Evolutionary conservation across 2,888 invertebrate genomes (phyloP).

Genomic region (Drosophila imparisetae): DNA sequence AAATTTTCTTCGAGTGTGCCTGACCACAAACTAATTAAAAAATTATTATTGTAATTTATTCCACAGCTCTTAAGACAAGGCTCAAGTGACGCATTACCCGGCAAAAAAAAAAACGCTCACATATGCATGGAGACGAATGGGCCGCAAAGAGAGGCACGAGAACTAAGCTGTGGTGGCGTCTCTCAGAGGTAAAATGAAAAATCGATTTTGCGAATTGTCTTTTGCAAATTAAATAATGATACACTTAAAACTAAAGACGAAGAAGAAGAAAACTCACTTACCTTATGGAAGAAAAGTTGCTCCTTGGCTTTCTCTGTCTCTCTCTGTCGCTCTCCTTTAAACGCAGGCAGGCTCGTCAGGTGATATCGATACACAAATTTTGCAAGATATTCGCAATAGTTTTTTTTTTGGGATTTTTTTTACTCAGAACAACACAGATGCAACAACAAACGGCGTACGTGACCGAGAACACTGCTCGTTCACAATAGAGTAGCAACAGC

Average conservation of each 20-base stretch:
- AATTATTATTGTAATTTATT: conserved; percentile 1
- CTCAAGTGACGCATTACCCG: conserved; percentile 35
- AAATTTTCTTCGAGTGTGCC: neutral
- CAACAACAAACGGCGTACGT: conserved; percentile 72
- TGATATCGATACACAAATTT: conserved; percentile 36
- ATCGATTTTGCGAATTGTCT: conserved; percentile 62
- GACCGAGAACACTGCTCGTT: conserved; percentile 69
- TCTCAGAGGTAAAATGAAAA: conserved; percentile 53
- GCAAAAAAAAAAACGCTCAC: conserved; percentile 1
- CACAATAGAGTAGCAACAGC: conserved; percentile 61
- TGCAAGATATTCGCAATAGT: conserved; percentile 43
- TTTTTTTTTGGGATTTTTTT: conserved; percentile 19
- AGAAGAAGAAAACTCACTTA: conserved; percentile 50
- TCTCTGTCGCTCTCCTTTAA: conserved; percentile 5
- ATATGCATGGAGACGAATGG: neutral
- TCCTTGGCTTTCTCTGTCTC: neutral
- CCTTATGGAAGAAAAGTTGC: conserved; percentile 5
- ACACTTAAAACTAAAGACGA: conserved; percentile 7
- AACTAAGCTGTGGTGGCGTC: conserved; percentile 12
- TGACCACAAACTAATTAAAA: neutral
- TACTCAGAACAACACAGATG: conserved; percentile 42
- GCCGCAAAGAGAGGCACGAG: conserved; percentile 18
- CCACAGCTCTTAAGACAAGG: conserved; percentile 3
- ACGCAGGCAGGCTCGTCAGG: conserved; percentile 31
- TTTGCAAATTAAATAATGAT: conserved; percentile 23